Evolutionary conservation across 2,113 vertebrate species (phyloP).

Genomic region (Archilochus colubris): DNA sequence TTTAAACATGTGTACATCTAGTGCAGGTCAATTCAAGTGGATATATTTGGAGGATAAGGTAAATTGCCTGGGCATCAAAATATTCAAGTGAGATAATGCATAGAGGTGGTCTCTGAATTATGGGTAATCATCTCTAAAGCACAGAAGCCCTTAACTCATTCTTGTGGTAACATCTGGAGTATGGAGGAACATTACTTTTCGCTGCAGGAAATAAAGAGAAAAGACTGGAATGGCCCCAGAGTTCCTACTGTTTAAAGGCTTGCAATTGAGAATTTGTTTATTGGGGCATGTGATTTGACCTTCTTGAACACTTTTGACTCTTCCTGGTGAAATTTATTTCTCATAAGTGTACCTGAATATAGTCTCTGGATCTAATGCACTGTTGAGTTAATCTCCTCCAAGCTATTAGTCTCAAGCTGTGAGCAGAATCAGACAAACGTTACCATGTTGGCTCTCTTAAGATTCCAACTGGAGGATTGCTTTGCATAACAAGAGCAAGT

Average conservation of each 20-base stretch:
- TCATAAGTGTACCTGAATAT: neutral
- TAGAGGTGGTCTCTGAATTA: neutral
- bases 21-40: neutral
- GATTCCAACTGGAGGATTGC: neutral
- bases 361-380: neutral
- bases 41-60: neutral
- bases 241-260: neutral
- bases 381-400: neutral
- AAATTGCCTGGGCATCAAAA: neutral
- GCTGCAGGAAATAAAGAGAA: neutral
- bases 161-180: neutral
- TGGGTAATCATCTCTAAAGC: neutral
- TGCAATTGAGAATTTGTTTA: neutral
- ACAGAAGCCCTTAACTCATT: neutral
- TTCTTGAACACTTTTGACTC: neutral
- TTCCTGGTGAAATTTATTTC: neutral
- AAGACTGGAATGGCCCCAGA: neutral
- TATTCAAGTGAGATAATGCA: neutral
- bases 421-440: neutral
- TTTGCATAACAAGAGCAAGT: neutral
- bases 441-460: neutral
- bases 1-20: neutral
- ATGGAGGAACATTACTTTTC: neutral
- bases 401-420: slow-evolving; percentile 12
- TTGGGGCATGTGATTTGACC: neutral